Evolutionary conservation across 2,888 invertebrate genomes (phyloP).

Genomic region (Caenorhabditis sinica): DNA sequence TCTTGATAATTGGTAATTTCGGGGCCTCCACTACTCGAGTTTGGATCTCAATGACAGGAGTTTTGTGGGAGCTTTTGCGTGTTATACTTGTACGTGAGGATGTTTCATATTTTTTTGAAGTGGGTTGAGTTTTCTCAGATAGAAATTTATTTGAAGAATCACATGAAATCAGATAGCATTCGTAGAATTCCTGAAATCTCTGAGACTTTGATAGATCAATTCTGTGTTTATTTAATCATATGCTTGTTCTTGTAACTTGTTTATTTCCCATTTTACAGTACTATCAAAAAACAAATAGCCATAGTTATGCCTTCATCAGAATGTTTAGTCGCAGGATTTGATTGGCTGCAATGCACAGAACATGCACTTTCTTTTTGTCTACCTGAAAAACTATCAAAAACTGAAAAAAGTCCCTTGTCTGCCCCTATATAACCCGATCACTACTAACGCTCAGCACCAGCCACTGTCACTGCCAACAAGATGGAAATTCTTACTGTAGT

Average conservation of each 20-base stretch:
- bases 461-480: neutral
- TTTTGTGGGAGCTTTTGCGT: slow-evolving; percentile 31
- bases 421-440: neutral
- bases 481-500: slow-evolving; percentile 68
- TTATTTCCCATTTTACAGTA: no score
- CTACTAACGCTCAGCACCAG: neutral
- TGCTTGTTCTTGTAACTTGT: no score
- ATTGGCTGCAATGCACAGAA: slow-evolving; percentile 5
- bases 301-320: no score
- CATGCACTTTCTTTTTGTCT: slow-evolving; percentile 22
- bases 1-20: slow-evolving; percentile 61
- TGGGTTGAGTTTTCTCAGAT: slow-evolving; percentile 8
- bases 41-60: slow-evolving; percentile 10
- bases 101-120: slow-evolving; percentile 22
- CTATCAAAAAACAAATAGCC: no score
- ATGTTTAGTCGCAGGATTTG: no score
- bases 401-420: neutral
- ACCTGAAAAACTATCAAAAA: neutral
- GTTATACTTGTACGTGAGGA: slow-evolving; percentile 12
- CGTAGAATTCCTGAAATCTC: no score
- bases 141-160: neutral
- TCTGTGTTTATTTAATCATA: no score
- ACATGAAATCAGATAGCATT: no score
- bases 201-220: no score
- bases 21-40: slow-evolving; percentile 37